Base-by-base conservation (phyloP, 2,797 vertebrate species). In the Hipposideros larvatus region DNA sequence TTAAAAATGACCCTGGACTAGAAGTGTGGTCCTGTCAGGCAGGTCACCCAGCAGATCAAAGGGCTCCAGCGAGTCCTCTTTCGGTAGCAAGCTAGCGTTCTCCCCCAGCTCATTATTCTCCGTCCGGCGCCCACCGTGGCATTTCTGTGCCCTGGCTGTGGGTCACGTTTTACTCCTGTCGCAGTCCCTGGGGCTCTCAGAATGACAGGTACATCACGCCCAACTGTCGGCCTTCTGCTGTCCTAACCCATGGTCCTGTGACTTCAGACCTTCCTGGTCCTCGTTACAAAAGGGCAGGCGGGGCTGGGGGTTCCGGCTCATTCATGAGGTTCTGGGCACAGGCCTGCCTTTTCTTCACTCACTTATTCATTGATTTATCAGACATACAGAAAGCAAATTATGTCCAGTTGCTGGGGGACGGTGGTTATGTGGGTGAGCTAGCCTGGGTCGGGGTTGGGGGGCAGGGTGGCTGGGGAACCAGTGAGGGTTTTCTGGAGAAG, bases 141-240 rank as follows among this genome's bases (percentile, higher is more conserved):
- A 24, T 91, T 82, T 79, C 82, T 80, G 77, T 71, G 77, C 73
- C 94, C 75, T 73, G 68, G 53, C 57, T 26, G 37, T 8, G 51
- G 91, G 91, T 96, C 89, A 79, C 61, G 37, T 85, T 89, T 74
- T 68, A 68, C 51, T 91, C 86, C 94, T 34, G 75, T 59, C n/a
- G 9, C 51, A 15, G 90, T 87, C 95, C 46, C 95, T 37, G 13
- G 63, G 95, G 92, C 95, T 13, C 7, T 90, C 85, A 53, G 83
- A 57, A 90, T 94, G 96, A 97, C 92, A 95, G 95, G 84, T 41
- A 16, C 8, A 1, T 84, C 86, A 92, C 0, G 2, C 83, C 86
- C 57, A 63, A n/a, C 90, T 96, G 97, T 92, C 96, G 95, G 74
- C 90, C 79, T 68, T 88, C 77, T 95, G 57, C 70, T 94, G 90